Evolutionary conservation across 2,888 invertebrate genomes (phyloP).

Genomic region (Cotesia congregata): DNA sequence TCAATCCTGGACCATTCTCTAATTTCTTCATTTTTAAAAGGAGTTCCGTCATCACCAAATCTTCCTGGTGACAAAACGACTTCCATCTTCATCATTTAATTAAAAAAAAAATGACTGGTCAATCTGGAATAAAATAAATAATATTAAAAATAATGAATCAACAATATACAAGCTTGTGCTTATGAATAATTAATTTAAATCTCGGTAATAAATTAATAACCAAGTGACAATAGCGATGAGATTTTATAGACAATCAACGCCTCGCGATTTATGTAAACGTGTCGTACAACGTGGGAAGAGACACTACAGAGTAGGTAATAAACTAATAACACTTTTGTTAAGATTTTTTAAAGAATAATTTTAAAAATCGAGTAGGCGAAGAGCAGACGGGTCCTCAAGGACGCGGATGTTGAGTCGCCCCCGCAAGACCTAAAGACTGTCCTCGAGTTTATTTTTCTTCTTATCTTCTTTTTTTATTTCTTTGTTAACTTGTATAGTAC

Average conservation of each 20-base stretch:
- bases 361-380: not conserved
- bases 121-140: not conserved
- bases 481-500: not conserved
- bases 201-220: not conserved
- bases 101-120: not conserved
- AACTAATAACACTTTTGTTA: not conserved
- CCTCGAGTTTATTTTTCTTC: constrained; percentile 5
- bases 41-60: constrained; percentile 60
- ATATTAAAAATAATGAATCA: not conserved
- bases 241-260: constrained; percentile 25
- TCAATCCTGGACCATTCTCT: constrained; percentile 74
- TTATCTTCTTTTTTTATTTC: not conserved
- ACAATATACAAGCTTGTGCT: not conserved
- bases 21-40: constrained; percentile 73
- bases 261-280: constrained; percentile 23
- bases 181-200: no score
- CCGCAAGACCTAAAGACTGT: constrained; percentile 16
- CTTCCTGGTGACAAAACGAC: constrained; percentile 58
- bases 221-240: constrained; percentile 15
- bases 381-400: constrained; percentile 17
- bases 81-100: constrained; percentile 54
- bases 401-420: constrained; percentile 16
- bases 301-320: not conserved
- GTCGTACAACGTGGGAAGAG: constrained; percentile 28
- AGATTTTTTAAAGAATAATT: not conserved